Evolutionary conservation across 1,140 invertebrate genomes (phyloP).

Genomic region (Aphelinus certus): DNA sequence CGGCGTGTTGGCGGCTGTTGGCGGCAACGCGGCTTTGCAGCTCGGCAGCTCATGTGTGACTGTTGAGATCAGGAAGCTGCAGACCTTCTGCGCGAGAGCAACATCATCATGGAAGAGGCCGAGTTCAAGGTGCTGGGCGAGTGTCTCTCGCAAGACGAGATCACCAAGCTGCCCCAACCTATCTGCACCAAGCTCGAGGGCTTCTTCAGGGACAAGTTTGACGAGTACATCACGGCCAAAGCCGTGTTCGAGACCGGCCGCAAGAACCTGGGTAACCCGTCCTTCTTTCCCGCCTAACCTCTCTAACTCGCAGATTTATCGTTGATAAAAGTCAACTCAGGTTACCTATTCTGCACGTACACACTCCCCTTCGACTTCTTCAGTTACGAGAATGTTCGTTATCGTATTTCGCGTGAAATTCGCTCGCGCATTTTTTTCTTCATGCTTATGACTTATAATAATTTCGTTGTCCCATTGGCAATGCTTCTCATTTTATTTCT

Average conservation of each 20-base stretch:
- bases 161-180: constrained; percentile 61
- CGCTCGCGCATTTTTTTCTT: neutral
- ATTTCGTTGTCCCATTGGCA: neutral
- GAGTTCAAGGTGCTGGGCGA: constrained; percentile 54
- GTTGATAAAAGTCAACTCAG: constrained; percentile 26
- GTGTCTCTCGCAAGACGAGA: constrained; percentile 61
- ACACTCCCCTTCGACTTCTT: neutral
- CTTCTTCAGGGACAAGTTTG: constrained; percentile 72
- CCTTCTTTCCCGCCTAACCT: too few species aligned
- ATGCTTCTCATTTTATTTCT: neutral
- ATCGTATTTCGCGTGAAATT: neutral
- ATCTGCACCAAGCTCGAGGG: constrained; percentile 70
- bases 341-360: neutral
- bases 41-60: too few species aligned
- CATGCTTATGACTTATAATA: neutral
- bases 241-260: constrained; percentile 73
- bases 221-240: constrained; percentile 76
- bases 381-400: neutral
- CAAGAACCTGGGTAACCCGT: constrained; percentile 67
- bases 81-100: too few species aligned
- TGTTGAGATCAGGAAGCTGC: too few species aligned
- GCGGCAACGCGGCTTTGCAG: too few species aligned
- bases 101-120: constrained; percentile 43
- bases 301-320: constrained; percentile 41
- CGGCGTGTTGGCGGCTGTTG: too few species aligned